Base-by-base conservation (phyloP, 2,797 vertebrate genomes). In the Pachyuromys duprasi region DNA sequence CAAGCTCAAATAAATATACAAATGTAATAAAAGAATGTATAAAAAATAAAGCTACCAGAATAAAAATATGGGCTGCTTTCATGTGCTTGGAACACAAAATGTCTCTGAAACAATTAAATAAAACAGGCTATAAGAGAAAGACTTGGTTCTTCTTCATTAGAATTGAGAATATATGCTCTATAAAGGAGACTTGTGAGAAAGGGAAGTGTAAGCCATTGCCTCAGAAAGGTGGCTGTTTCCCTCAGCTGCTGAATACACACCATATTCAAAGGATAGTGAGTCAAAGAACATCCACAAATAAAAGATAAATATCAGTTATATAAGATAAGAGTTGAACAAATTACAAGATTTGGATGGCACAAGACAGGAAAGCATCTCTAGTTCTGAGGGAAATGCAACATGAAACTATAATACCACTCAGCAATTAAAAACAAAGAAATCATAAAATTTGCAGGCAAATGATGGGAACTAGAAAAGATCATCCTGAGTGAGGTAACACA, bases 361-460 rank as follows among this genome's bases (percentile, higher is more conserved):
- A 78, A 33, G 28, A 2, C 7, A 31, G 18, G 45, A 89, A 84
- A 39, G 60, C 20, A 60, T 84, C 24, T 28, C 83, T 65, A 80
- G 8, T 86, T 67, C 72, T 49, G n/a, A 62, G 57, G 57, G 22
- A 91, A 87, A 90, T 69, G 33, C 33, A 92, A 84, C 90, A 91
- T 75, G 57, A 84, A 95, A n/a, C 24, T 49, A 11, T 49, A 49
- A 49, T 49, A 49, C 4, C 8, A 49, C 8, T 49, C 49, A 49
- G 49, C 49, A 49, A 49, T 49, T 49, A 49, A 49, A 5, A 49
- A 49, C 49, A 49, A 49, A 11, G 49, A 49, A 49, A 49, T 49
- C 49, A 49, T 49, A 11, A 49, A 49, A 49, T 49, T 49, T 49
- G 8, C 49, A 49, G 49, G 8, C 49, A 49, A 49, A 49, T 49